These are phyloP conservation scores for Drosophila pruinosa DNA, from an alignment of 1,140 invertebrate species.

Conservation along the genomic window DNA sequence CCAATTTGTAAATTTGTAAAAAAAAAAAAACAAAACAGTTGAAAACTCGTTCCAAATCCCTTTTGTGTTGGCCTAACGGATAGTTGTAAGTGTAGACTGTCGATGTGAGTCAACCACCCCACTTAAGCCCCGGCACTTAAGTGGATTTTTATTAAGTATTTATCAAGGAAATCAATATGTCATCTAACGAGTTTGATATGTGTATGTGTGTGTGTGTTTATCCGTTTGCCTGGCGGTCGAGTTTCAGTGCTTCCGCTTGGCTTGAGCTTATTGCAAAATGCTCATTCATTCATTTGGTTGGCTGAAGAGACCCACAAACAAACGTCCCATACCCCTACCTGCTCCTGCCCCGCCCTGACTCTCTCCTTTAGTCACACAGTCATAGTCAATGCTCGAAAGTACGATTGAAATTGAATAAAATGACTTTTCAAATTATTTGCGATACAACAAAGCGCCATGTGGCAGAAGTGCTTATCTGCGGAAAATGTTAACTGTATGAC, in stretches of 20 bases:
- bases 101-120: background rate
- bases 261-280: conserved; percentile 42
- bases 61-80: conserved; percentile 7
- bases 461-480: conserved; percentile 74
- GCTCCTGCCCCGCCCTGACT: background rate
- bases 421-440: conserved; percentile 75
- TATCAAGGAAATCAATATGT: conserved; percentile 72
- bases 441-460: conserved; percentile 45
- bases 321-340: background rate
- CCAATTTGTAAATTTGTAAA: background rate
- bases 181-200: conserved; percentile 36
- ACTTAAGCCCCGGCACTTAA: conserved; percentile 39
- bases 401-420: conserved; percentile 76
- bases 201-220: conserved; percentile 3
- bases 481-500: conserved; percentile 76
- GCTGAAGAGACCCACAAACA: background rate
- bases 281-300: conserved; percentile 49
- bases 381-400: conserved; percentile 22
- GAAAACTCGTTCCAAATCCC: background rate
- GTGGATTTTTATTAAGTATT: conserved; percentile 70
- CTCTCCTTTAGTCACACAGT: background rate
- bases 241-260: conserved; percentile 47
- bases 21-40: no score
- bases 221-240: conserved; percentile 6
- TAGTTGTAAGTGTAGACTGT: background rate